Conservation (phyloP, 2,888 invertebrate genomes). For the Hydrotaea cyrtoneurina region DNA sequence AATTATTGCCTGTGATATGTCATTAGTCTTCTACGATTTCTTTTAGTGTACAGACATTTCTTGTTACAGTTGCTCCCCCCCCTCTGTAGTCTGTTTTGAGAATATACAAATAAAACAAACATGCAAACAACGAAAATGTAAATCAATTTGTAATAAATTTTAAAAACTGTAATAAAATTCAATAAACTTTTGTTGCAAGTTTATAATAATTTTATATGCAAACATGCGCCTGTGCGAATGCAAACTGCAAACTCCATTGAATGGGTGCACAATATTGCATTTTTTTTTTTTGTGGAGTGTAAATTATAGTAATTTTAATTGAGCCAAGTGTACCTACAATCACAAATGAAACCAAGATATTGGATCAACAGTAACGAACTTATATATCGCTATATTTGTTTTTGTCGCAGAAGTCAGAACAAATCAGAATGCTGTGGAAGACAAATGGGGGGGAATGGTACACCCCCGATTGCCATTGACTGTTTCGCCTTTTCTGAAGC, state of each 20-base stretch:
- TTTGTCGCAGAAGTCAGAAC: too few relatives aligned
- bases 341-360: not conserved
- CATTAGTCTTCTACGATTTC: too few relatives aligned
- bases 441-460: too few relatives aligned
- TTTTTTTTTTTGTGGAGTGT: not conserved
- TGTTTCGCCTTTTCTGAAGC: too few relatives aligned
- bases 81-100: not conserved
- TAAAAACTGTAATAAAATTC: constrained; percentile 61
- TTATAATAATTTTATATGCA: constrained; percentile 57
- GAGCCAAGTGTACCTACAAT: constrained; percentile 41
- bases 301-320: constrained; percentile 50
- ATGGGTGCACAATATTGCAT: not conserved
- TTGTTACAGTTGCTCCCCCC: too few relatives aligned
- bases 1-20: too few relatives aligned
- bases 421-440: too few relatives aligned
- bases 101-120: constrained; percentile 25
- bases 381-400: constrained; percentile 14
- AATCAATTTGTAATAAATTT: constrained; percentile 62
- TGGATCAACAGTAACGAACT: constrained; percentile 15
- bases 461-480: too few relatives aligned
- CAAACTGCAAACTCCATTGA: constrained; percentile 4
- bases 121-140: constrained; percentile 33
- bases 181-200: constrained; percentile 57
- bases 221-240: constrained; percentile 8
- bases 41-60: too few relatives aligned